phyloP scores from a whole-genome alignment of 2,888 invertebrate genomes.

The Ennomos erosarius region DNA sequence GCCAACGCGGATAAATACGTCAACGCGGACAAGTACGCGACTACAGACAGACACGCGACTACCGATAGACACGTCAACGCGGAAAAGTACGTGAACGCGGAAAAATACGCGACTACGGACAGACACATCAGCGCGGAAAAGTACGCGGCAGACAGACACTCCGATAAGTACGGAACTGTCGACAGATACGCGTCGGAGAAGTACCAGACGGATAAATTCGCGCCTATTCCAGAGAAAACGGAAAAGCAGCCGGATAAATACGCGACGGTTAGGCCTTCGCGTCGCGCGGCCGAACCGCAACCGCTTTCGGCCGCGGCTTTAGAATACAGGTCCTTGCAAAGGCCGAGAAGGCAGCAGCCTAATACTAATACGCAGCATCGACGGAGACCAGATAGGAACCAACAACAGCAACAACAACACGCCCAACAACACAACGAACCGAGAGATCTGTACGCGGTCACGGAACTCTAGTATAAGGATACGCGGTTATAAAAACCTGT shows the following conservation, averaged over 20 bases:
- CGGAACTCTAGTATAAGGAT: slow-evolving; percentile 61
- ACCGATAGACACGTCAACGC: slow-evolving; percentile 8
- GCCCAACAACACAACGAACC: slow-evolving; percentile 62
- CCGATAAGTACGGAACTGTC: slow-evolving; percentile 6
- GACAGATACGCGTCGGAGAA: slow-evolving; percentile 41
- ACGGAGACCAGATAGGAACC: slow-evolving; percentile 43
- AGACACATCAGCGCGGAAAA: slow-evolving; percentile 1
- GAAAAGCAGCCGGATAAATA: slow-evolving; percentile 59
- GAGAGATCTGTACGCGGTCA: slow-evolving; percentile 90
- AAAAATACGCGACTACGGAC: not conserved
- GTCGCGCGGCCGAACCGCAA: slow-evolving; percentile 73
- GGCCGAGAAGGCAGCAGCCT: slow-evolving; percentile 69
- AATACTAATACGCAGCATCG: slow-evolving; percentile 46
- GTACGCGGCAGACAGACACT: slow-evolving; percentile 9
- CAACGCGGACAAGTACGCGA: slow-evolving; percentile 10
- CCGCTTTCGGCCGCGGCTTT: slow-evolving; percentile 82
- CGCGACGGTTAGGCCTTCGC: slow-evolving; percentile 75
- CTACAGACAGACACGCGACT: slow-evolving; percentile 7
- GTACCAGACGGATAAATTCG: slow-evolving; percentile 39
- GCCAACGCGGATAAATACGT: slow-evolving; percentile 2
- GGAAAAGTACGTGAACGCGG: not conserved
- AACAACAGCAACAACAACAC: slow-evolving; percentile 27
- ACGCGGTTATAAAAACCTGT: slow-evolving; percentile 26
- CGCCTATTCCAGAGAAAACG: slow-evolving; percentile 54
- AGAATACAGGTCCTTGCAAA: slow-evolving; percentile 86